These are phyloP conservation scores for Erannis defoliaria DNA, from an alignment of 2,888 invertebrate species.

Conservation along the genomic window DNA sequence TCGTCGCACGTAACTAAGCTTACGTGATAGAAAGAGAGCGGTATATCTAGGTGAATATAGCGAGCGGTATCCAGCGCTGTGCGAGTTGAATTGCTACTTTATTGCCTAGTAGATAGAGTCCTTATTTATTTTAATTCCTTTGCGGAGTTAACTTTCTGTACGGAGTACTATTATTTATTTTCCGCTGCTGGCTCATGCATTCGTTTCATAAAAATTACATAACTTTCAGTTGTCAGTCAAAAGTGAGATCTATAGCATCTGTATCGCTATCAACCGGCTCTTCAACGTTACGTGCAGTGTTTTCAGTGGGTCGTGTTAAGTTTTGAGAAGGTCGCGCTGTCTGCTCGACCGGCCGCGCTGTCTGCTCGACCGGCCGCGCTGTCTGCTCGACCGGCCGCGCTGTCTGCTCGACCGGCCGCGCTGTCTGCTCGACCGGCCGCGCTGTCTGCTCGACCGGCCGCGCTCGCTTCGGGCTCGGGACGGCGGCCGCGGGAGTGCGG, in stretches of 20 bases:
- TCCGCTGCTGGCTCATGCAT: too few relatives aligned
- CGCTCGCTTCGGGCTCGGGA: conserved; percentile 27
- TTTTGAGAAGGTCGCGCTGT: not conserved
- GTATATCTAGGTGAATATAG: too few relatives aligned
- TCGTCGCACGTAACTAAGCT: too few relatives aligned
- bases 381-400: conserved; percentile 17
- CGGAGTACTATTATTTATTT: too few relatives aligned
- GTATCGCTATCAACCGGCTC: conserved; percentile 16
- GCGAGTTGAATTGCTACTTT: too few relatives aligned
- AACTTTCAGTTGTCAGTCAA: conserved; percentile 25
- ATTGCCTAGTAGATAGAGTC: too few relatives aligned
- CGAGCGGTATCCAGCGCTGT: too few relatives aligned
- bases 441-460: conserved; percentile 3
- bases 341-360: not conserved
- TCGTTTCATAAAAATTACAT: not conserved
- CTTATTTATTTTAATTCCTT: too few relatives aligned
- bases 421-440: not conserved
- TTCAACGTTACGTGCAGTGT: not conserved
- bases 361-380: conserved; percentile 3
- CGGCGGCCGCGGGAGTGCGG: conserved; percentile 13
- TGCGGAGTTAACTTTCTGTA: too few relatives aligned
- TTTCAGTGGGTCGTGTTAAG: not conserved
- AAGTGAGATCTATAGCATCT: conserved; percentile 39
- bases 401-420: not conserved
- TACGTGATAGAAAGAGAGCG: too few relatives aligned